These are phyloP conservation scores for Drosophila melanosoma DNA, from an alignment of 2,888 invertebrate genomes.

Conservation along the genomic window DNA sequence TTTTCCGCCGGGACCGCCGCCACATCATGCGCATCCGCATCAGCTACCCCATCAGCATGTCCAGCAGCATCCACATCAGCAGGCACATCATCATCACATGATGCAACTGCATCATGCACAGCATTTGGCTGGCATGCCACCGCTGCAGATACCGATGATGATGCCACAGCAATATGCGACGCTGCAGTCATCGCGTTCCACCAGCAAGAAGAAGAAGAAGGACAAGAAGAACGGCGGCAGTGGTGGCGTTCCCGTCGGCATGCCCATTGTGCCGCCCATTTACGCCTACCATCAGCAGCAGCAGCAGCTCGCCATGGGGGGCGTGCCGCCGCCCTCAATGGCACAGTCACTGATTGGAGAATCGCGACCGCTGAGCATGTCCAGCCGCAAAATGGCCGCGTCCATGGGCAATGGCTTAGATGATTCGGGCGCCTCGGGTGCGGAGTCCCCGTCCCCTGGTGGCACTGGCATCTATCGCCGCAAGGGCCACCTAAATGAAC, in stretches of 20 bases:
- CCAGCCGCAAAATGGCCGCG: slow-evolving; percentile 88
- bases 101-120: slow-evolving; percentile 59
- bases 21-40: slow-evolving; percentile 72
- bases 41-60: slow-evolving; percentile 73
- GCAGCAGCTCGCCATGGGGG: slow-evolving; percentile 55
- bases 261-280: slow-evolving; percentile 86
- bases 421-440: slow-evolving; percentile 86
- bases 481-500: slow-evolving; percentile 96
- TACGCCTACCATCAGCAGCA: slow-evolving; percentile 85
- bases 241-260: slow-evolving; percentile 83
- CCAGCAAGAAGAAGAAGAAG: slow-evolving; percentile 86
- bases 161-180: slow-evolving; percentile 88
- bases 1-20: slow-evolving; percentile 75
- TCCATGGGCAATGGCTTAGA: slow-evolving; percentile 88
- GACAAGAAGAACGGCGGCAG: slow-evolving; percentile 82
- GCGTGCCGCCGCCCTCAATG: slow-evolving; percentile 82
- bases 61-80: slow-evolving; percentile 53
- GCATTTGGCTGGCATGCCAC: slow-evolving; percentile 82
- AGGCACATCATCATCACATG: slow-evolving; percentile 70
- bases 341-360: slow-evolving; percentile 87
- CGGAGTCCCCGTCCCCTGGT: slow-evolving; percentile 87
- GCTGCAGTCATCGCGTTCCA: slow-evolving; percentile 87
- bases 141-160: slow-evolving; percentile 85
- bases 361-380: slow-evolving; percentile 86
- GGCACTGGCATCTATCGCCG: slow-evolving; percentile 95